phyloP scores from a whole-genome alignment of 2,797 vertebrate genomes.

The Sorex maritimensis region DNA sequence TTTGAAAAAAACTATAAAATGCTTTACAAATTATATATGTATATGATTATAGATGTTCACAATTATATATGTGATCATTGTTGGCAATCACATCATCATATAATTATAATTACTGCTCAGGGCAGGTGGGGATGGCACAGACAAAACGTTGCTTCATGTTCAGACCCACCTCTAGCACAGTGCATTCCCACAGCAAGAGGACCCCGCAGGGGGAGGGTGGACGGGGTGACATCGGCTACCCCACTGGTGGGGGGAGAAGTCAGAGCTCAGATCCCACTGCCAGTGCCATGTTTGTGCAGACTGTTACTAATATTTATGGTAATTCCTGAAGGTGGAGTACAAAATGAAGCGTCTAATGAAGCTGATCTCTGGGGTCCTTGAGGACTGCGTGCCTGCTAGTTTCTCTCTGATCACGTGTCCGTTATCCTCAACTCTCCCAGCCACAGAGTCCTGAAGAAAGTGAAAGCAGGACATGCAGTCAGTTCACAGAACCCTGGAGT shows the following conservation, averaged over 20 bases:
- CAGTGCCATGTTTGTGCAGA: not conserved
- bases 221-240: fast-evolving
- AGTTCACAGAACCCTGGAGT: not conserved
- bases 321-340: not conserved
- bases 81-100: constrained; percentile 64
- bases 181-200: not conserved
- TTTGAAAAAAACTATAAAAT: constrained; percentile 69
- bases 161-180: not conserved
- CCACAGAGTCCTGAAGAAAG: not conserved
- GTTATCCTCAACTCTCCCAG: not conserved
- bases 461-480: not conserved
- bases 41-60: not conserved
- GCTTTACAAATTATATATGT: constrained; percentile 21
- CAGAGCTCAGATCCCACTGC: fast-evolving
- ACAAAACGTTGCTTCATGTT: not conserved
- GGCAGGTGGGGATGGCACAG: not conserved
- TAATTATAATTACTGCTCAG: constrained; percentile 61
- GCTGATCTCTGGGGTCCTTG: not conserved
- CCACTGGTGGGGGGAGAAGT: not conserved
- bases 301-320: not conserved
- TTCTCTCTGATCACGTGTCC: not conserved
- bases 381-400: not conserved
- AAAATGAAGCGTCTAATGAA: not conserved
- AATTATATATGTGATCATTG: constrained; percentile 49
- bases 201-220: not conserved